Conservation (phyloP, 2,797 vertebrate species). For the Gallinago nigripennis region DNA sequence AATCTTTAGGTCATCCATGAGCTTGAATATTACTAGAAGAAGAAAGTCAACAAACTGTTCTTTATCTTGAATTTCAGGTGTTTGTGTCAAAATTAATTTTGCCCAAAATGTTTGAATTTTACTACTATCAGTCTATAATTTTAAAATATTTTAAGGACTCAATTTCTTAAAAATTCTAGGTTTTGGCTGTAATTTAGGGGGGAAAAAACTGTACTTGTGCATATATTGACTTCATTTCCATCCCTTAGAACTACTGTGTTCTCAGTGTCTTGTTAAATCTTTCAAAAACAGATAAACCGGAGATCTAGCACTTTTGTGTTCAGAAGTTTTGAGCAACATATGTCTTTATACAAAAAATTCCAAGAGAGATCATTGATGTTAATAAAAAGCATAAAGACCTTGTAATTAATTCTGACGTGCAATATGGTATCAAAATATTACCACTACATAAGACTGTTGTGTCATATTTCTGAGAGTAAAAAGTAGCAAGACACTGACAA, state of each 20-base stretch:
- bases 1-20: not conserved
- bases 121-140: not conserved
- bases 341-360: not conserved
- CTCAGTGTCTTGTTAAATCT: not conserved
- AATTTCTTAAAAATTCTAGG: not conserved
- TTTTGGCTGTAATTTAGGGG: not conserved
- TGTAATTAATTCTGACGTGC: not conserved
- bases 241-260: not conserved
- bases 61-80: not conserved
- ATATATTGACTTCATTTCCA: not conserved
- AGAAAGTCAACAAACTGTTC: not conserved
- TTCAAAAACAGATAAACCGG: not conserved
- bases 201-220: rapidly evolving
- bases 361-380: not conserved
- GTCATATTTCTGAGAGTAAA: not conserved
- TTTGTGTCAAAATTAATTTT: not conserved
- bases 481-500: not conserved
- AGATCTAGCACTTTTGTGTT: not conserved
- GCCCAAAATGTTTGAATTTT: not conserved
- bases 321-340: not conserved
- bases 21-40: not conserved
- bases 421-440: not conserved
- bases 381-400: not conserved
- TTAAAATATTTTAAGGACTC: not conserved
- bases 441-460: not conserved